Conservation (phyloP, 2,888 invertebrate species). For the Calliphora vomitoria region DNA sequence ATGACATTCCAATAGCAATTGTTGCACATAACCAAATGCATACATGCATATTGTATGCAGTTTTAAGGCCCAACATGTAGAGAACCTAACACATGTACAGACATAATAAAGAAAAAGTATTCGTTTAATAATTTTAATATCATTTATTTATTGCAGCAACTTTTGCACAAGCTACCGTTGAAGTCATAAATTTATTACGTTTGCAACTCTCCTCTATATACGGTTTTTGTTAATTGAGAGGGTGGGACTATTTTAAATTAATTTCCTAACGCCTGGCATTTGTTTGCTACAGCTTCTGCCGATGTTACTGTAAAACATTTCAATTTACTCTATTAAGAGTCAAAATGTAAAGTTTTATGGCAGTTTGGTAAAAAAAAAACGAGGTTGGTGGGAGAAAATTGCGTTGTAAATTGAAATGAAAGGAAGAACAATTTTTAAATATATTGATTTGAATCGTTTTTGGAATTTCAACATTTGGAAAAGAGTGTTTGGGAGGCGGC, state of each 20-base stretch:
- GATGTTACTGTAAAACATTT: not conserved
- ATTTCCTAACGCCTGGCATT: slow-evolving; percentile 37
- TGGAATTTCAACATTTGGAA: too few relatives aligned
- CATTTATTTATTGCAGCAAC: slow-evolving; percentile 33
- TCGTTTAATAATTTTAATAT: slow-evolving; percentile 51
- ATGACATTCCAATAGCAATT: slow-evolving; percentile 49
- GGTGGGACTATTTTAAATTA: slow-evolving; percentile 33
- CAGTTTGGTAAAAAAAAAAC: not conserved
- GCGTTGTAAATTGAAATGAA: not conserved
- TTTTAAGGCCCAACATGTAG: not conserved
- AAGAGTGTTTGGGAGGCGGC: too few relatives aligned
- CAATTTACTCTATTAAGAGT: not conserved
- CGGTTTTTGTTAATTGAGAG: not conserved
- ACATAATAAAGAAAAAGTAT: slow-evolving; percentile 11
- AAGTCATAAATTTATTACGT: not conserved
- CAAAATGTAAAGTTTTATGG: slow-evolving; percentile 1
- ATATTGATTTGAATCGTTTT: too few relatives aligned
- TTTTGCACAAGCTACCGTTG: not conserved
- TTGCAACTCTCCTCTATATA: not conserved
- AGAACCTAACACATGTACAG: not conserved
- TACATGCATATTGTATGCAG: slow-evolving; percentile 2
- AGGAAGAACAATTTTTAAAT: too few relatives aligned
- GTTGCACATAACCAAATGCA: slow-evolving; percentile 7
- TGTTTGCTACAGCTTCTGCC: not conserved
- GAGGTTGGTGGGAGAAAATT: not conserved